A percentile compares a stretch with the other conserved stretches of the same genome.
Conservation (phyloP, 2,888 invertebrate genomes). For the Aspidiotus destructor region DNA sequence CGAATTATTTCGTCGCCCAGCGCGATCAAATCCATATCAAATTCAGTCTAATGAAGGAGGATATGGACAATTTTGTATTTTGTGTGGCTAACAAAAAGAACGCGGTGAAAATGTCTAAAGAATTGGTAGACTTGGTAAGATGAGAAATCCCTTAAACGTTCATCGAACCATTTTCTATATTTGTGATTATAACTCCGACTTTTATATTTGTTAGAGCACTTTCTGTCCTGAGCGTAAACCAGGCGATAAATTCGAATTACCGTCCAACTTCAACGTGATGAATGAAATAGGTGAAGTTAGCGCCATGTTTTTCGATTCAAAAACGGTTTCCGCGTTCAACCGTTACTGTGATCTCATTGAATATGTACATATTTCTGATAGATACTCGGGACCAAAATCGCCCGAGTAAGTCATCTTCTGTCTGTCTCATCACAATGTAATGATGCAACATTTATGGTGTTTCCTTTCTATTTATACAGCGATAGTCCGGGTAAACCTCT, state of each 20-base stretch:
- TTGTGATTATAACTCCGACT: too few species aligned
- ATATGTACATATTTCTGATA: constrained; percentile 94
- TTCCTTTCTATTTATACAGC: neutral
- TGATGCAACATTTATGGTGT: too few species aligned
- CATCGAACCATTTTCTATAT: too few species aligned
- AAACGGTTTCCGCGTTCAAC: constrained; percentile 61
- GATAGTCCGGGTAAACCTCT: constrained; percentile 55
- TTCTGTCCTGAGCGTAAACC: constrained; percentile 74
- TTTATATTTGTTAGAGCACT: constrained; percentile 49
- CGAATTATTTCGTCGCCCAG: constrained; percentile 72
- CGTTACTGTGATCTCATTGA: constrained; percentile 80
- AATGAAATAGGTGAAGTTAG: constrained; percentile 87
- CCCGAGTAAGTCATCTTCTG: constrained; percentile 59
- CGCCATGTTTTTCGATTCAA: constrained; percentile 70
- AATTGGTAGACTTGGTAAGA: constrained; percentile 80
- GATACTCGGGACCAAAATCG: constrained; percentile 82
- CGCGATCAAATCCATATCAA: constrained; percentile 79
- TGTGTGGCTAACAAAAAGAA: constrained; percentile 84
- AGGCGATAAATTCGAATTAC: constrained; percentile 71
- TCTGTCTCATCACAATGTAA: too few species aligned
- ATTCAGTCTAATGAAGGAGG: constrained; percentile 76
- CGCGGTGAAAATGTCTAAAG: constrained; percentile 72
- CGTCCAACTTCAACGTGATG: constrained; percentile 62
- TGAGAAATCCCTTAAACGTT: constrained; percentile 7
- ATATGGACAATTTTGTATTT: constrained; percentile 89